Conservation (phyloP, 2,113 vertebrate genomes). For the Macrotus californicus region DNA sequence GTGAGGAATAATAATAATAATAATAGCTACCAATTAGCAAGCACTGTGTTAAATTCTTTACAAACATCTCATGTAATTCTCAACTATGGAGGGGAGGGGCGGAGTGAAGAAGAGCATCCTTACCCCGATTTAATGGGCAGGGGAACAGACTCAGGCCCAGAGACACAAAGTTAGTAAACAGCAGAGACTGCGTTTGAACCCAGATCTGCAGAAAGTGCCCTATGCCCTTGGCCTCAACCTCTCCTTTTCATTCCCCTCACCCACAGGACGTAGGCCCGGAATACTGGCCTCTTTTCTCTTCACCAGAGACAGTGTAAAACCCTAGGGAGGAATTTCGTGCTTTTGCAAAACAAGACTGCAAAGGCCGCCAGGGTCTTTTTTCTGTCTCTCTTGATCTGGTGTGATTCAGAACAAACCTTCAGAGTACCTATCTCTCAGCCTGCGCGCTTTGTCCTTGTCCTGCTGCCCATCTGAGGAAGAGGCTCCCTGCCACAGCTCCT, state of each 20-base stretch:
- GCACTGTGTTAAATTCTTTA: constrained; percentile 27
- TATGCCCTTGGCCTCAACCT: neutral
- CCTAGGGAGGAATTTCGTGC: neutral
- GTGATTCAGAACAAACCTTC: neutral
- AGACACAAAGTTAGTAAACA: neutral
- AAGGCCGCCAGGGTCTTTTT: neutral
- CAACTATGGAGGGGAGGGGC: neutral
- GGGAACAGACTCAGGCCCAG: neutral
- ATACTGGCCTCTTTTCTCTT: neutral
- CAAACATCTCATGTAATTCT: constrained; percentile 27
- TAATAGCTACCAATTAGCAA: constrained; percentile 10
- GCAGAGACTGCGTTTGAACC: neutral
- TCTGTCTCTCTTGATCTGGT: neutral
- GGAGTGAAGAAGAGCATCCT: neutral
- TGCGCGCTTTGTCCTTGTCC: neutral
- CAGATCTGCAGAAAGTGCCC: neutral
- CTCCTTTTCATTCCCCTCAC: neutral
- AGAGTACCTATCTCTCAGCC: neutral
- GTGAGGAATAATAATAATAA: no score
- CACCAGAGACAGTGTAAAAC: neutral
- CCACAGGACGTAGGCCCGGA: neutral
- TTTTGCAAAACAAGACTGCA: constrained; percentile 36
- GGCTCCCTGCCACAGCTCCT: neutral
- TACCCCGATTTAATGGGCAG: neutral
- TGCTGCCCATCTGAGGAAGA: neutral